Evolutionary conservation across 2,797 vertebrate species (phyloP), one percentile per base, ranked within the genome.

Genomic region (Prionace glauca): DNA sequence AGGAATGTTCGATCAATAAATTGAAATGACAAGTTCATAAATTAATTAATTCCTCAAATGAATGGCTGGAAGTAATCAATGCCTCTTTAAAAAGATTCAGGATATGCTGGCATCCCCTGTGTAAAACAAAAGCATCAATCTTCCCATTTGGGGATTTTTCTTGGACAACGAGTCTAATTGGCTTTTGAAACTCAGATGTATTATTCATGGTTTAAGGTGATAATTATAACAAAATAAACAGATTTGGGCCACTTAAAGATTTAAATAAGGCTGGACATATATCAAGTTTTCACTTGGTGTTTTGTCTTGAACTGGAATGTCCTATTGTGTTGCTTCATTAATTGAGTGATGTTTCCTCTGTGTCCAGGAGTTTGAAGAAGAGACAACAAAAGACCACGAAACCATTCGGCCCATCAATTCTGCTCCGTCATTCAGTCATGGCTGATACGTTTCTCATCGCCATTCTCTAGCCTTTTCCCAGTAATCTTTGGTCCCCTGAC

Each of bases 1-100:
- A 98, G 98, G 98, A 99, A 98, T 97, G 98, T 97, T 98, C 97
- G 98, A 98, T 99, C 98, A 98, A 99, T 99, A 98, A 97, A 97
- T 97, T 98, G 97, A 98, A 99, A 98, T 98, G 98, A 99, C 99
- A 99, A 98, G 98, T 99, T 99, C 98, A 98, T 99, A 99, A 99
- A 99, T 99, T 98, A 99, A 99, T 99, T 98, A 99, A 98, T 98
- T 97, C 98, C 98, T 98, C 98, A 98, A 98, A 97, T 98, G 98
- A 97, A 97, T 97, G 96, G 97, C 96, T 97, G 97, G 97, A 97
- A 98, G 97, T 97, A 97, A 99, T 99, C 99, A 97, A 99, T 99
- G 97, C 96, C 97, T 98, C 98, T 98, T 98, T 98, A 97, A 98
- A 98, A 98, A 98, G 97, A 98, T 97, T 97, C 96, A 96, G 96